Conservation (phyloP, 2,113 vertebrate genomes). For the Perca fluviatilis region DNA sequence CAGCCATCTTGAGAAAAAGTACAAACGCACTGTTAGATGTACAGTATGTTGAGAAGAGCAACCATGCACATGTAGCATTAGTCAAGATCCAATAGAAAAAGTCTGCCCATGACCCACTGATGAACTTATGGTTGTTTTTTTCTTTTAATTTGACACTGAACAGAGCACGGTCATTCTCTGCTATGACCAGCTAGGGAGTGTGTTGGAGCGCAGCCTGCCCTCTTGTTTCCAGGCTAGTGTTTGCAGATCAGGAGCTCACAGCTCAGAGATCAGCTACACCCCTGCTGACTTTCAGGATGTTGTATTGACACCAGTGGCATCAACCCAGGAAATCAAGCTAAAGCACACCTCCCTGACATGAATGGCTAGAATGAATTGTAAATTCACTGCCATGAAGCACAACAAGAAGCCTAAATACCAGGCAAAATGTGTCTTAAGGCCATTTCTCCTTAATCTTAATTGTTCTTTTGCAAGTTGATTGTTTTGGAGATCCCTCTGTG, state of each 20-base stretch:
- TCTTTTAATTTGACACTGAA: constrained; percentile 21
- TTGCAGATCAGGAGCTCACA: constrained; percentile 36
- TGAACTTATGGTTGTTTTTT: constrained; percentile 30
- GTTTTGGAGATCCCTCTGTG: neutral
- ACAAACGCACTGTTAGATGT: neutral
- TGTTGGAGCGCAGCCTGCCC: constrained; percentile 85
- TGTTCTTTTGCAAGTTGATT: constrained; percentile 18
- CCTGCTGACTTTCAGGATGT: constrained; percentile 63
- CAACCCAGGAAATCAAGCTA: neutral
- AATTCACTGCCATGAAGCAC: neutral
- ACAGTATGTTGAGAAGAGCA: neutral
- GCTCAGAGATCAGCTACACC: constrained; percentile 53
- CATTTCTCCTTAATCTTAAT: neutral
- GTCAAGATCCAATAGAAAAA: neutral
- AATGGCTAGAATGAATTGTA: neutral
- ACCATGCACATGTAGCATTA: neutral
- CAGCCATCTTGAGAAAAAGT: neutral
- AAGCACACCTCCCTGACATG: constrained; percentile 33
- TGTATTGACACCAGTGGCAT: constrained; percentile 39
- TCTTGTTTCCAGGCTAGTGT: constrained; percentile 35
- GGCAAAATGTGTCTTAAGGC: neutral
- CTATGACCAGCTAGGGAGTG: constrained; percentile 86
- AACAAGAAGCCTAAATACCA: neutral
- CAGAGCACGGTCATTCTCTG: constrained; percentile 90
- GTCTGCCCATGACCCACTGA: neutral